Evolutionary conservation across 2,113 vertebrate species (phyloP).

Genomic region (Ramphastos sulfuratus): DNA sequence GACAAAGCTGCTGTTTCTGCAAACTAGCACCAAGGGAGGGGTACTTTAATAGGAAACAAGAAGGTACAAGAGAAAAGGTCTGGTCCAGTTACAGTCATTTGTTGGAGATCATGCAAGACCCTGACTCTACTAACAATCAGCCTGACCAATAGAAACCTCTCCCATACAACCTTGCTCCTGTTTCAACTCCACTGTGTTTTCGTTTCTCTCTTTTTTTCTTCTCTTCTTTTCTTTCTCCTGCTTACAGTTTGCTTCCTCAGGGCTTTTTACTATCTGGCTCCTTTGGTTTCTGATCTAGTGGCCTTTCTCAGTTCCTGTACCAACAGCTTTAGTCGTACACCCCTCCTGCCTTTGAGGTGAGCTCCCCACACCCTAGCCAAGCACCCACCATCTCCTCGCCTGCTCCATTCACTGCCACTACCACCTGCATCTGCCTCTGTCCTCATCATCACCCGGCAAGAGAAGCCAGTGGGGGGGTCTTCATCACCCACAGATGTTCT

Average conservation of each 20-base stretch:
- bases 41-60: not conserved
- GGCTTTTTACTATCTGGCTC: conserved; percentile 99
- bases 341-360: conserved; percentile 99
- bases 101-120: not conserved
- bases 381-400: conserved; percentile 35
- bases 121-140: not conserved
- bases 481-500: not conserved
- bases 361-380: conserved; percentile 43
- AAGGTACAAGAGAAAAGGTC: not conserved
- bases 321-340: conserved; percentile 92
- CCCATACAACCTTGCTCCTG: not conserved
- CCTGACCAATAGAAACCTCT: conserved; percentile 51
- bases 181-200: conserved; percentile 73
- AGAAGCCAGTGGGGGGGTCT: not conserved
- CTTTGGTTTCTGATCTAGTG: conserved; percentile 99
- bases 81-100: not conserved
- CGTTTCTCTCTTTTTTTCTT: conserved; percentile 65
- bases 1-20: not conserved
- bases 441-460: not conserved
- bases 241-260: conserved; percentile 99
- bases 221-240: conserved; percentile 73
- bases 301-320: conserved; percentile 98
- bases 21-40: not conserved
- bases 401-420: conserved; percentile 31
- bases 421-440: not conserved